phyloP scores from a whole-genome alignment of 2,888 invertebrate species.

The Thymelicus sylvestris region DNA sequence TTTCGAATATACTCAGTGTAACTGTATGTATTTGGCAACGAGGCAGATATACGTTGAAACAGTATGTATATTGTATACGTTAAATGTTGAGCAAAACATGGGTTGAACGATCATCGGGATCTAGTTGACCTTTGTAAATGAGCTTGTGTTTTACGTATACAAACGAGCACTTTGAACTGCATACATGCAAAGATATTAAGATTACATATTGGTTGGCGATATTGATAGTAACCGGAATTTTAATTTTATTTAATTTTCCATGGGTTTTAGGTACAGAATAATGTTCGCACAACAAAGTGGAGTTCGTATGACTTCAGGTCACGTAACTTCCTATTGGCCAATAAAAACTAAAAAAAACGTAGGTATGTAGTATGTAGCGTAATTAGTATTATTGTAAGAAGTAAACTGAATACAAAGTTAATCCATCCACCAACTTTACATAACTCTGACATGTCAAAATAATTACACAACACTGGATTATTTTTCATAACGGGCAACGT shows the following conservation, averaged over 20 bases:
- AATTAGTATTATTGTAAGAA: no score
- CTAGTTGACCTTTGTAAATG: slow-evolving; percentile 20
- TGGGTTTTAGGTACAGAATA: no score
- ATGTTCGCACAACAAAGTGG: no score
- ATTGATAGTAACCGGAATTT: no score
- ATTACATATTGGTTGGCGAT: no score
- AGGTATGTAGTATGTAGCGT: no score
- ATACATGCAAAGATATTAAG: not conserved
- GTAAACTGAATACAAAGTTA: not conserved
- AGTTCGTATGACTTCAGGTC: no score
- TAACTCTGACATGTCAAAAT: slow-evolving; percentile 30
- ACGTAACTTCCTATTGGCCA: no score
- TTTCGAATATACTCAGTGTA: not conserved
- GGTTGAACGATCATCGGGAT: slow-evolving; percentile 26
- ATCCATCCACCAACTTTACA: not conserved
- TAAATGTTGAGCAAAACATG: slow-evolving; percentile 28
- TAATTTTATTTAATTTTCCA: no score
- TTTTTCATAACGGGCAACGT: slow-evolving; percentile 44
- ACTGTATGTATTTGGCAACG: not conserved
- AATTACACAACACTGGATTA: slow-evolving; percentile 39
- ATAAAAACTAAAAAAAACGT: no score
- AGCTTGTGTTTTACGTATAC: slow-evolving; percentile 12
- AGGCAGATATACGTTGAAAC: not conserved
- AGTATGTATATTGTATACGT: not conserved
- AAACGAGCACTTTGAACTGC: slow-evolving; percentile 13